These are phyloP conservation scores for Aquatica leii DNA, from an alignment of 2,888 invertebrate genomes.

Conservation along the genomic window DNA sequence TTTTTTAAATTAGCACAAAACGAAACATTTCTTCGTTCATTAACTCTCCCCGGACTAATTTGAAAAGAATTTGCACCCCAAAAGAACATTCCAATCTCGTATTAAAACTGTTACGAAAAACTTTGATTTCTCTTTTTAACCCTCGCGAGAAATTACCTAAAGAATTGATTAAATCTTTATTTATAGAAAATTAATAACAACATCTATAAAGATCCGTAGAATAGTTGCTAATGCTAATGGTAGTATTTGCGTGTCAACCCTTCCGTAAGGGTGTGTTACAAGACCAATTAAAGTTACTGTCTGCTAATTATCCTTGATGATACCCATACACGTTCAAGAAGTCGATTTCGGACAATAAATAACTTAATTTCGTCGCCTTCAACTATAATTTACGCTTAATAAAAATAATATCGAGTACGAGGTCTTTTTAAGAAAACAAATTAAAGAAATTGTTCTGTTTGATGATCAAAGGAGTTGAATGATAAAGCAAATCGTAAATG, in stretches of 20 bases:
- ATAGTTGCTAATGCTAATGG: slow-evolving; percentile 46
- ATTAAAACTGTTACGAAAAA: slow-evolving; percentile 42
- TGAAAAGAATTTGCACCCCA: slow-evolving; percentile 61
- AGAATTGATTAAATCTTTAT: slow-evolving; percentile 40
- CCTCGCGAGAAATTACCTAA: no score
- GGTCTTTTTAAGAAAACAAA: no score
- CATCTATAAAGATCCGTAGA: slow-evolving; percentile 45
- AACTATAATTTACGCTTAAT: no score
- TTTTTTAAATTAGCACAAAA: slow-evolving; percentile 62
- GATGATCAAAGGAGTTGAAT: slow-evolving; percentile 32
- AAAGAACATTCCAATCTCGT: slow-evolving; percentile 57
- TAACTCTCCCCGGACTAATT: slow-evolving; percentile 62
- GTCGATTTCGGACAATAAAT: not conserved
- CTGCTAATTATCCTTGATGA: slow-evolving; percentile 36
- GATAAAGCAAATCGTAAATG: slow-evolving; percentile 47
- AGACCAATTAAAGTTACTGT: slow-evolving; percentile 44
- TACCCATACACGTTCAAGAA: slow-evolving; percentile 7
- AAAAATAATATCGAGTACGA: no score
- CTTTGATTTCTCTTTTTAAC: slow-evolving; percentile 48
- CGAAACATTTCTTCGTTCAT: slow-evolving; percentile 63
- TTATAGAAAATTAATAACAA: slow-evolving; percentile 48
- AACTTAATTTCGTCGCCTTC: not conserved
- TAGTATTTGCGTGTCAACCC: slow-evolving; percentile 43
- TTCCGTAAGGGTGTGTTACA: slow-evolving; percentile 47
- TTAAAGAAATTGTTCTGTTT: no score